Percentiles rank a stretch among this genome's conserved stretches.
These are phyloP conservation scores for Campylomormyrus numenius DNA, from an alignment of 2,113 vertebrate genomes.

Conservation along the genomic window DNA sequence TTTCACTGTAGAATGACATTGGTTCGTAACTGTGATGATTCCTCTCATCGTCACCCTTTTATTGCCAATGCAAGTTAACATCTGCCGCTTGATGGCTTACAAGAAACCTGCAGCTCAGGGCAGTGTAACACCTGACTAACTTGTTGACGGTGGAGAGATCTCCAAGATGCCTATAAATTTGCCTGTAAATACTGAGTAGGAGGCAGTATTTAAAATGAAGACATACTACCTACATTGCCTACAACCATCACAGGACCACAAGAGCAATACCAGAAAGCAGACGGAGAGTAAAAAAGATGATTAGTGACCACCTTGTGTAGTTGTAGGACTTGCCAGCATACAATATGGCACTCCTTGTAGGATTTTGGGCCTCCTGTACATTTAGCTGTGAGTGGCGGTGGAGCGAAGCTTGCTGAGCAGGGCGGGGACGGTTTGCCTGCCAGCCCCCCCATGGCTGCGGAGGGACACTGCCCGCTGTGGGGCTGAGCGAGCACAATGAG, in stretches of 20 bases:
- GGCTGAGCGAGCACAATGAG: not conserved
- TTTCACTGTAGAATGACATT: not conserved
- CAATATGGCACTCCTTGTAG: not conserved
- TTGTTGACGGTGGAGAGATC: not conserved
- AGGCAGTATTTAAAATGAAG: not conserved
- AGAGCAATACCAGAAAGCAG: not conserved
- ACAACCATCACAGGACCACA: not conserved
- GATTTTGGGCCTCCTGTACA: not conserved
- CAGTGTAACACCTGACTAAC: not conserved
- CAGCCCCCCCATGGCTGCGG: not conserved
- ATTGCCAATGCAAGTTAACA: not conserved
- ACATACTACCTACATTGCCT: not conserved
- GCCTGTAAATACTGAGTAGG: not conserved
- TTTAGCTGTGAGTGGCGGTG: not conserved
- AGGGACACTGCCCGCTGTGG: not conserved
- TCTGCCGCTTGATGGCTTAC: not conserved
- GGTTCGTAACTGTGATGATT: not conserved
- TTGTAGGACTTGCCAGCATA: not conserved
- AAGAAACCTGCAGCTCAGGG: not conserved
- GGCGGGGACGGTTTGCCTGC: not conserved
- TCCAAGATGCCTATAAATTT: not conserved
- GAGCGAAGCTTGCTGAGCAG: not conserved
- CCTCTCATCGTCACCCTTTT: not conserved
- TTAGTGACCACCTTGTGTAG: not conserved
- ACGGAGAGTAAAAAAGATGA: too few relatives aligned